Percentiles rank a stretch among this genome's conserved stretches.
Conservation (phyloP, 2,113 vertebrate species). For the Phylloscopus trochilus region DNA sequence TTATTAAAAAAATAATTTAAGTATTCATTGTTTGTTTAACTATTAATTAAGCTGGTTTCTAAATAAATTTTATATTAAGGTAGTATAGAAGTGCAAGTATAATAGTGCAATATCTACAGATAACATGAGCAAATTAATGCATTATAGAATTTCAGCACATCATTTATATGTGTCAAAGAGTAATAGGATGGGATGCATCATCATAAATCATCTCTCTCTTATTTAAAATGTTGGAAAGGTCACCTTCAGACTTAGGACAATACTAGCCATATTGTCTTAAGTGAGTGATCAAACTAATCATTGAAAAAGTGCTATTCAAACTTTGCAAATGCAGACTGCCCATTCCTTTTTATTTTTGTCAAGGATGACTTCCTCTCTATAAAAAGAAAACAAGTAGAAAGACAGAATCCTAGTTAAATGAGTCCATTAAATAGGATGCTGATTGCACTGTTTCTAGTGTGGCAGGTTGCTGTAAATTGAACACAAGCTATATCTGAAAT, state of each 20-base stretch:
- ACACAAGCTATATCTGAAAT: not conserved
- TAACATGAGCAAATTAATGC: constrained; percentile 51
- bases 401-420: constrained; percentile 55
- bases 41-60: not conserved
- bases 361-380: constrained; percentile 25
- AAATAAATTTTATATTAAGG: not conserved
- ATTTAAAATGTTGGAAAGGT: constrained; percentile 52
- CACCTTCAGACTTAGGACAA: constrained; percentile 57
- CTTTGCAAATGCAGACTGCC: not conserved
- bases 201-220: constrained; percentile 66
- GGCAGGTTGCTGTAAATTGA: constrained; percentile 60
- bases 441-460: constrained; percentile 36
- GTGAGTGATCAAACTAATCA: constrained; percentile 39
- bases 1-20: not conserved
- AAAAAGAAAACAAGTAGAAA: constrained; percentile 52
- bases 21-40: not conserved
- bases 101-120: constrained; percentile 10
- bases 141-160: constrained; percentile 56
- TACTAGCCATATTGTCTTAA: constrained; percentile 37
- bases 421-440: constrained; percentile 53
- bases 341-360: constrained; percentile 26
- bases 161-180: constrained; percentile 60
- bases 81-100: not conserved
- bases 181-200: constrained; percentile 60
- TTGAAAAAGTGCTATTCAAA: constrained; percentile 10